A percentile compares a stretch with the other conserved stretches of the same genome.
These are phyloP conservation scores for Bujurquina vittata DNA, from an alignment of 2,113 vertebrate genomes.

Conservation along the genomic window DNA sequence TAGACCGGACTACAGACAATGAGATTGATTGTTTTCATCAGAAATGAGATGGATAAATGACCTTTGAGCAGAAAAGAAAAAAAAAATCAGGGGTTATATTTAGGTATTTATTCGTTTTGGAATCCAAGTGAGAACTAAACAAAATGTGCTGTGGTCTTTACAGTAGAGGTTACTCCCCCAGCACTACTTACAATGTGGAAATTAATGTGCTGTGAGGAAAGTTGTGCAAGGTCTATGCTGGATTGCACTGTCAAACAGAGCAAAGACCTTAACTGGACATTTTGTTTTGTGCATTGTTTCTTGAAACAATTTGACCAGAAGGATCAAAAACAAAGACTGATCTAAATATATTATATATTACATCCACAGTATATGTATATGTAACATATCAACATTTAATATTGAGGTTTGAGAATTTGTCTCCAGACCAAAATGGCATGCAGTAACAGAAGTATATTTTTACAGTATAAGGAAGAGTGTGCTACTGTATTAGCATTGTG, in stretches of 20 bases:
- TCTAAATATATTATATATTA: too few relatives aligned
- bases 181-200: not conserved
- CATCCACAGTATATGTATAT: too few relatives aligned
- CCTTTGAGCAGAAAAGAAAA: not conserved
- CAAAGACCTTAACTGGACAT: not conserved
- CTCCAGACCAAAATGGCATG: not conserved
- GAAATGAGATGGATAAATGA: not conserved
- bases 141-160: not conserved
- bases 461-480: not conserved
- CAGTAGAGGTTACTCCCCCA: not conserved
- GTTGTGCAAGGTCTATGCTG: not conserved
- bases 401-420: not conserved
- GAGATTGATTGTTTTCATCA: slow-evolving; percentile 21
- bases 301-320: not conserved
- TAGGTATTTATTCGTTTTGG: not conserved
- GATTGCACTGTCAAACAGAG: too few relatives aligned
- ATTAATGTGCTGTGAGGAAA: not conserved
- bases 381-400: too few relatives aligned
- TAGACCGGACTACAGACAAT: slow-evolving; percentile 25
- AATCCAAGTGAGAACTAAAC: not conserved
- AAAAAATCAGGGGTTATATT: not conserved
- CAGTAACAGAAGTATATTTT: not conserved
- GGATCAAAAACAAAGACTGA: too few relatives aligned
- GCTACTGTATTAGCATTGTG: not conserved
- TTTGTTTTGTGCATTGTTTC: not conserved